Conservation (phyloP, 2,113 vertebrate species). For the Sinocyclocheilus anophthalmus region DNA sequence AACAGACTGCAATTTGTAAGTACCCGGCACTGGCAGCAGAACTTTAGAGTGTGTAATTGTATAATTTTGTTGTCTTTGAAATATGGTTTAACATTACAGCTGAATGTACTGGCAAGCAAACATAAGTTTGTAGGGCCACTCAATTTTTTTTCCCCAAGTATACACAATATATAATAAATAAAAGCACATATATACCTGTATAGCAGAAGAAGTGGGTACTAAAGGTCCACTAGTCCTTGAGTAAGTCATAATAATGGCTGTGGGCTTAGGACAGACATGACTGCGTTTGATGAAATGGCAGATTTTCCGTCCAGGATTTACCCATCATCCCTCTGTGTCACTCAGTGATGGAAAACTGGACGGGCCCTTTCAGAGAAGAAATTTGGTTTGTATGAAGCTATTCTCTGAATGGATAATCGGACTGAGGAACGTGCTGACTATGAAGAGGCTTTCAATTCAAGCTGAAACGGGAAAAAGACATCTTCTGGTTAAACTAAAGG, state of each 20-base stretch:
- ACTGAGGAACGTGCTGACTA: slow-evolving; percentile 70
- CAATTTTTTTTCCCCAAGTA: not conserved
- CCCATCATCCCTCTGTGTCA: slow-evolving; percentile 58
- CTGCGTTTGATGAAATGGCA: slow-evolving; percentile 77
- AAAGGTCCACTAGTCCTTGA: slow-evolving; percentile 66
- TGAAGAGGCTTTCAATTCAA: slow-evolving; percentile 78
- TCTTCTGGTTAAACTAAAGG: slow-evolving; percentile 76
- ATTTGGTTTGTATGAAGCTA: slow-evolving; percentile 73
- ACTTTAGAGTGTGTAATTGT: too few species aligned
- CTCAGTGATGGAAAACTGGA: slow-evolving; percentile 65
- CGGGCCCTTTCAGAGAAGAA: slow-evolving; percentile 70
- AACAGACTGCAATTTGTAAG: too few species aligned
- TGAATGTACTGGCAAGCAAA: too few species aligned
- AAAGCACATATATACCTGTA: not conserved
- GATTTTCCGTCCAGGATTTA: slow-evolving; percentile 71
- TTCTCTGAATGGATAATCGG: slow-evolving; percentile 75
- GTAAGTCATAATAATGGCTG: slow-evolving; percentile 45
- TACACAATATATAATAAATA: not conserved
- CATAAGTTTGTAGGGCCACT: too few species aligned
- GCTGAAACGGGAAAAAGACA: slow-evolving; percentile 64
- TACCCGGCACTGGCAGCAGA: too few species aligned
- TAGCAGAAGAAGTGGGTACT: not conserved
- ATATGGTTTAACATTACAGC: too few species aligned
- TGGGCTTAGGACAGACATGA: slow-evolving; percentile 56
- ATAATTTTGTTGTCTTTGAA: too few species aligned